These are phyloP conservation scores for Popillia japonica DNA, from an alignment of 1,140 invertebrate genomes.

Conservation along the genomic window DNA sequence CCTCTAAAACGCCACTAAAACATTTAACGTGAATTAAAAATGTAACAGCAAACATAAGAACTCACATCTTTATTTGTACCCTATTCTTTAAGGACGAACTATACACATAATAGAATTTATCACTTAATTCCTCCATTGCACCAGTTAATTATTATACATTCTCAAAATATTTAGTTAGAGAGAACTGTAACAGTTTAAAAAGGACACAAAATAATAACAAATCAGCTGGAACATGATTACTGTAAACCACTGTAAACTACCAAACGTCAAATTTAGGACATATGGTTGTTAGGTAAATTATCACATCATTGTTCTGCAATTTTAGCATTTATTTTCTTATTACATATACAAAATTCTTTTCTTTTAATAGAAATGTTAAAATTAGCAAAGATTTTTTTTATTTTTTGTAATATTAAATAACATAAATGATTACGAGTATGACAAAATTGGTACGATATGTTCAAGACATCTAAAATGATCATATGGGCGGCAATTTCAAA, in stretches of 20 bases:
- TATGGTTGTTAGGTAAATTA: background rate
- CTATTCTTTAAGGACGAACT: slow-evolving; percentile 88
- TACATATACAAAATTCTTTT: no score
- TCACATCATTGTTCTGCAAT: no score
- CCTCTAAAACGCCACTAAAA: slow-evolving; percentile 92
- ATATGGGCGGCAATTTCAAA: background rate
- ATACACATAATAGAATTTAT: slow-evolving; percentile 87
- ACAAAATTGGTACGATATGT: no score
- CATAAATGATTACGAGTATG: no score
- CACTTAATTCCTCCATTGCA: slow-evolving; percentile 58
- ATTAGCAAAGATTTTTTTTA: no score
- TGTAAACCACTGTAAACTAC: background rate
- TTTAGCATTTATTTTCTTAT: no score
- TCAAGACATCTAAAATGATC: no score
- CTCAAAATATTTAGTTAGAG: background rate
- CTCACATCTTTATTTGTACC: slow-evolving; percentile 94
- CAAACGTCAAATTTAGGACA: background rate
- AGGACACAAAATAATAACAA: background rate
- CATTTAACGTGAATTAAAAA: slow-evolving; percentile 44
- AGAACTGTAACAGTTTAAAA: background rate
- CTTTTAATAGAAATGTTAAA: no score
- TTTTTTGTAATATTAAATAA: no score
- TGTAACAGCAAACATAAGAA: slow-evolving; percentile 45
- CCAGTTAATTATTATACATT: background rate
- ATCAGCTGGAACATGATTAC: background rate